Base-by-base conservation (phyloP, 2,888 invertebrate species). In the Apodemia duryi region DNA sequence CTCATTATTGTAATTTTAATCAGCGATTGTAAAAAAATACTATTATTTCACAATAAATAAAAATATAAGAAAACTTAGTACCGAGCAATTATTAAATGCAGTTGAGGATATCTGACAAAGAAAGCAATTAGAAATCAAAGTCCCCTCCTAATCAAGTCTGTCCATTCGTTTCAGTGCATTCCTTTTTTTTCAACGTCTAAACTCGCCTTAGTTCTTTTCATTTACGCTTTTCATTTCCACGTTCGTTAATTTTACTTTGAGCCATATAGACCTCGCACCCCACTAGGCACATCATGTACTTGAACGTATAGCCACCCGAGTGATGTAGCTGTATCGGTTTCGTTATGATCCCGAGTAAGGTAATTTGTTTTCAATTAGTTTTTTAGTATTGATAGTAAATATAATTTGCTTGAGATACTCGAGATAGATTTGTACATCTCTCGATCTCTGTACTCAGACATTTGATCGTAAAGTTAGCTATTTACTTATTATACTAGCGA, bases 41-140 rank as follows among this genome's bases (percentile, higher is more conserved):
- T 43, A 4, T 2, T 46, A 46, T 46, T 46, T 46, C 13, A 5
- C 46, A 46, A 13, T 46, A 6, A 46, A 46, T 13, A 46, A 5
- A 13, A 13, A 13, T 5, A 13, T 46, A 46, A 46, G 13, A 46
- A 46, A 13, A 46, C 2, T 46, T 21, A 51, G 21, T 21, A 51
- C 1, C n/a, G 21, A 21, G 51, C 51, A 21, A 51, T 51, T 29
- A 60, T 60, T 35, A 57, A 60, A 32, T 60, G n/a, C 60, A 60
- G 6, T 13, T 60, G 35, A 60, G 60, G 35, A 13, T 35, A 6
- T 60, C 29, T 35, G 60, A 60, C 60, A 60, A 60, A 60, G 60
- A 60, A 60, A 60, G 60, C 60, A 60, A 60, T 60, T 60, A 60
- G 35, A 60, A 60, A 60, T 60, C 60, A 60, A 60, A 60, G 60